Evolutionary conservation across 2,113 vertebrate species (phyloP).

Genomic region (Leuciscus idus): DNA sequence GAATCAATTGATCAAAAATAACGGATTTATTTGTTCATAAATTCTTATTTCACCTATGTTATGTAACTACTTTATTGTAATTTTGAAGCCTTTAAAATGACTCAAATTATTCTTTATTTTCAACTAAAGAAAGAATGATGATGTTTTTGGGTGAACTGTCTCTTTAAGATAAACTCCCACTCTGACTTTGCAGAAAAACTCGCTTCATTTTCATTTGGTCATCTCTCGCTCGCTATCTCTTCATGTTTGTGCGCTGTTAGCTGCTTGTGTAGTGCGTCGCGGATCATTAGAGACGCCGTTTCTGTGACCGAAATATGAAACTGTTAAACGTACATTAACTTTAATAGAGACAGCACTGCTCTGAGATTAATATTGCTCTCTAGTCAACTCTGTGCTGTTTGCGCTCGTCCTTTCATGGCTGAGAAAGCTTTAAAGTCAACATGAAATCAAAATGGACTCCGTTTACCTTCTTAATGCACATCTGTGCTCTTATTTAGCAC

Average conservation of each 20-base stretch:
- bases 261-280: not conserved
- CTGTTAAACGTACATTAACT: slow-evolving; percentile 15
- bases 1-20: not conserved
- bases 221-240: not conserved
- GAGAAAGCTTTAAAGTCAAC: slow-evolving; percentile 27
- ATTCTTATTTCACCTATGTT: too few species aligned
- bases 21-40: not conserved
- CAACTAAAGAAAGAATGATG: not conserved
- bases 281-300: not conserved
- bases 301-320: slow-evolving; percentile 19
- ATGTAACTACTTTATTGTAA: not conserved
- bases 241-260: slow-evolving; percentile 16
- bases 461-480: not conserved
- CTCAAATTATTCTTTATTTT: not conserved
- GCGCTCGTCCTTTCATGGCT: not conserved
- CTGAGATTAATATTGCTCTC: not conserved
- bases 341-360: slow-evolving; percentile 6
- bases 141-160: not conserved
- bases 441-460: not conserved
- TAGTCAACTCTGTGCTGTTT: not conserved
- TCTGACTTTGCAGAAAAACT: not conserved
- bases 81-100: not conserved
- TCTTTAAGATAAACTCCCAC: not conserved
- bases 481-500: not conserved
- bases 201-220: not conserved